phyloP scores from a whole-genome alignment of 2,113 vertebrate species.

The Bos taurus region DNA sequence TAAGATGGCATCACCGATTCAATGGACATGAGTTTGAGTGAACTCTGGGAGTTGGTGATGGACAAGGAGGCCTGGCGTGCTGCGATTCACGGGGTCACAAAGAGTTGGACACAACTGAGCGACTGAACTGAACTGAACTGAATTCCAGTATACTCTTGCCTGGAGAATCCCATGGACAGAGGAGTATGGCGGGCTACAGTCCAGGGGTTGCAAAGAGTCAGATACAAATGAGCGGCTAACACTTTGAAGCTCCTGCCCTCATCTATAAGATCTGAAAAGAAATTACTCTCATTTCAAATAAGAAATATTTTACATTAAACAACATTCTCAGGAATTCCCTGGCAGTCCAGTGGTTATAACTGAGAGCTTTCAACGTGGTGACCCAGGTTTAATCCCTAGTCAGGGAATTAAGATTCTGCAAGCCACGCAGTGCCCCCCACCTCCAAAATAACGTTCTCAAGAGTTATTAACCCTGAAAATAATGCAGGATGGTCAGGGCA shows the following conservation, averaged over 20 bases:
- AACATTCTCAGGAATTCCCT: neutral
- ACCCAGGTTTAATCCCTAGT: neutral
- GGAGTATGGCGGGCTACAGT: neutral
- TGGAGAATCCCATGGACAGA: neutral
- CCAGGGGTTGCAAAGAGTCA: neutral
- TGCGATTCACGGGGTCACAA: no score
- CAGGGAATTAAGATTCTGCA: neutral
- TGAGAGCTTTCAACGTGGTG: neutral
- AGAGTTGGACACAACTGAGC: no score
- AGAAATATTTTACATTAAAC: neutral
- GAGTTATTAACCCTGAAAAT: neutral
- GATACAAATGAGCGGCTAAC: neutral
- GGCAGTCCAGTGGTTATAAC: neutral
- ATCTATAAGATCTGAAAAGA: neutral
- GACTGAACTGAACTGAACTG: no score
- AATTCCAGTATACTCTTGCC: neutral
- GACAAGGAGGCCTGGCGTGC: no score
- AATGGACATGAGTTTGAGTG: no score
- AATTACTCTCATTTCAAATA: constrained; percentile 25
- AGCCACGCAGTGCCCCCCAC: neutral
- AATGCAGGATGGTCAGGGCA: neutral
- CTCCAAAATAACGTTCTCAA: neutral
- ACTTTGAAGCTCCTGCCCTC: neutral
- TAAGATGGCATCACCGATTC: no score
- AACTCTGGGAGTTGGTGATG: no score